These are phyloP conservation scores for Stegana nigrithorax DNA, from an alignment of 2,888 invertebrate species.

Conservation along the genomic window DNA sequence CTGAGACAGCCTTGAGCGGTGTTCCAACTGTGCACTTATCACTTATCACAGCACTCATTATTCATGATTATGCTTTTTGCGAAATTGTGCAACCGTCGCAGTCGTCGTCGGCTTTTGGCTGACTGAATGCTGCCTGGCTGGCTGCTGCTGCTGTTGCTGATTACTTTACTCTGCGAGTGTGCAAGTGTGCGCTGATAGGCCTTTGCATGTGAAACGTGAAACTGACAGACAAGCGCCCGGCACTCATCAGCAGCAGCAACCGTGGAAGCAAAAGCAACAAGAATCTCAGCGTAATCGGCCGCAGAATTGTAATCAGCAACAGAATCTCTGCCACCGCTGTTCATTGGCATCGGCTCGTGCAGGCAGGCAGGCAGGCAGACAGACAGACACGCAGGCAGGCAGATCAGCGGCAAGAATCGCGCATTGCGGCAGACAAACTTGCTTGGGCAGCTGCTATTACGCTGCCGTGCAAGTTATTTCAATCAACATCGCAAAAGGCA, in stretches of 20 bases:
- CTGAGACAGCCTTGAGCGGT: not conserved
- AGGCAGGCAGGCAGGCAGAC: not conserved
- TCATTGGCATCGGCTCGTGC: not conserved
- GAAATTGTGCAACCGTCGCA: conserved; percentile 61
- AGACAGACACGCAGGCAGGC: not conserved
- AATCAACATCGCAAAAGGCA: too few species aligned
- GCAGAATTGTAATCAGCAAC: conserved; percentile 2
- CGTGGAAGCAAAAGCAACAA: not conserved
- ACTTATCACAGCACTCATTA: conserved; percentile 62
- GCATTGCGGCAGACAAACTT: too few species aligned
- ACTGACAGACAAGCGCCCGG: conserved; percentile 6
- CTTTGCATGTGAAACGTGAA: conserved; percentile 10
- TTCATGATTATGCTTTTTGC: conserved; percentile 65
- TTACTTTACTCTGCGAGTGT: conserved; percentile 29
- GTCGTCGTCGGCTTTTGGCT: too few species aligned
- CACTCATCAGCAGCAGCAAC: not conserved
- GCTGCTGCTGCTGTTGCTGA: conserved; percentile 26
- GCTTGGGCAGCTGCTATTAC: too few species aligned
- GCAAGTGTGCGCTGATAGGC: conserved; percentile 26
- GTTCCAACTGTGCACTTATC: conserved; percentile 46
- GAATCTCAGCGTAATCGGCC: not conserved
- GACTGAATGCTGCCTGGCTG: not conserved
- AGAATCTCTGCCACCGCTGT: not conserved
- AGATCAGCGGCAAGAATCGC: too few species aligned
- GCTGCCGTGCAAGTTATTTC: too few species aligned